Evolutionary conservation across 2,888 invertebrate species (phyloP).

Genomic region (Sepioteuthis lessoniana): DNA sequence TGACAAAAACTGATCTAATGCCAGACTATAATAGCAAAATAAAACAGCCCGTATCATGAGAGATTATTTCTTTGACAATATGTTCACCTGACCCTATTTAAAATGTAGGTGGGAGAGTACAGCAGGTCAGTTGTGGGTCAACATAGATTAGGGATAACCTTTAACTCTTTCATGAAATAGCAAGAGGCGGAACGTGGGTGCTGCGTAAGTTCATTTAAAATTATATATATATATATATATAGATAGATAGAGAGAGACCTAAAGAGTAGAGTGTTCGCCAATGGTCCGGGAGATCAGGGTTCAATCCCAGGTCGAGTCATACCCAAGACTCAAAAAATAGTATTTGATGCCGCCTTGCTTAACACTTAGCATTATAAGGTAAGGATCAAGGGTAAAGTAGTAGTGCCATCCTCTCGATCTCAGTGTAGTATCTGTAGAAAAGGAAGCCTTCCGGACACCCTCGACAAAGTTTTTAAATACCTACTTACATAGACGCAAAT

Average conservation of each 20-base stretch:
- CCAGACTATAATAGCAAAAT: neutral
- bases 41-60: neutral
- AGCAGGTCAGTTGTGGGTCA: neutral
- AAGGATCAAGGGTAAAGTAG: too few relatives aligned
- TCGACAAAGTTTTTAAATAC: too few relatives aligned
- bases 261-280: too few relatives aligned
- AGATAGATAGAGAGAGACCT: neutral
- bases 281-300: too few relatives aligned
- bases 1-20: neutral
- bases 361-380: too few relatives aligned
- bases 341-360: too few relatives aligned
- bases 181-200: neutral
- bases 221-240: conserved; percentile 1
- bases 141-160: neutral
- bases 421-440: too few relatives aligned
- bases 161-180: neutral
- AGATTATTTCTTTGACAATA: neutral
- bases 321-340: too few relatives aligned
- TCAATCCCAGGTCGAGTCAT: too few relatives aligned
- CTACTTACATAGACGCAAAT: too few relatives aligned
- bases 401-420: too few relatives aligned
- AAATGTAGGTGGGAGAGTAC: neutral
- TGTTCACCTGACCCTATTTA: neutral
- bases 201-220: neutral
- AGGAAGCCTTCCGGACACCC: too few relatives aligned